These are phyloP conservation scores for Ceratitis capitata DNA, from an alignment of 1,140 invertebrate genomes.

Conservation along the genomic window DNA sequence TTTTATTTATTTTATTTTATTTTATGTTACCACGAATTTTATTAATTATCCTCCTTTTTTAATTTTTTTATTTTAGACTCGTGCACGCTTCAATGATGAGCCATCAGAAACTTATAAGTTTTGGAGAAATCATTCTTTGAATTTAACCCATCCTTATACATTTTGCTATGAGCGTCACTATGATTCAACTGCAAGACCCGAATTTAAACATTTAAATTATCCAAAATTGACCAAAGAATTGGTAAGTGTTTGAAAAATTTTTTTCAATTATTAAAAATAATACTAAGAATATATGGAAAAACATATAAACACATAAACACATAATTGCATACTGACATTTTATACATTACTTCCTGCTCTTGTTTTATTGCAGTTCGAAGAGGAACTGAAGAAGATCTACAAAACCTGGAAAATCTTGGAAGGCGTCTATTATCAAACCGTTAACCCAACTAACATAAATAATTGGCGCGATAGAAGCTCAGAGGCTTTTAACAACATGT, in stretches of 20 bases:
- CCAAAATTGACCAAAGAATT: background rate
- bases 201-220: background rate
- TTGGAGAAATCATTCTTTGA: background rate
- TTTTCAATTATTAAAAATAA: background rate
- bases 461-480: background rate
- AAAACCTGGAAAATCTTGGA: background rate
- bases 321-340: background rate
- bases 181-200: background rate
- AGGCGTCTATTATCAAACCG: background rate
- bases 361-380: background rate
- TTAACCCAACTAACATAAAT: background rate
- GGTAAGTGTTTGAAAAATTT: background rate
- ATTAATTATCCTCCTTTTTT: too few relatives aligned
- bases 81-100: background rate
- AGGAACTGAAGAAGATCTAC: background rate
- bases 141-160: background rate
- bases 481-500: too few relatives aligned
- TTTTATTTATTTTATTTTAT: too few relatives aligned
- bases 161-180: background rate
- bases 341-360: background rate
- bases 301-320: background rate
- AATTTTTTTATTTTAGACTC: too few relatives aligned
- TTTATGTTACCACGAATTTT: too few relatives aligned
- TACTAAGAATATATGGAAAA: background rate
- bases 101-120: background rate